Evolutionary conservation across 2,797 vertebrate species (phyloP), one percentile per base, ranked within the genome.

Genomic region (Paratrypauchen microcephalus): DNA sequence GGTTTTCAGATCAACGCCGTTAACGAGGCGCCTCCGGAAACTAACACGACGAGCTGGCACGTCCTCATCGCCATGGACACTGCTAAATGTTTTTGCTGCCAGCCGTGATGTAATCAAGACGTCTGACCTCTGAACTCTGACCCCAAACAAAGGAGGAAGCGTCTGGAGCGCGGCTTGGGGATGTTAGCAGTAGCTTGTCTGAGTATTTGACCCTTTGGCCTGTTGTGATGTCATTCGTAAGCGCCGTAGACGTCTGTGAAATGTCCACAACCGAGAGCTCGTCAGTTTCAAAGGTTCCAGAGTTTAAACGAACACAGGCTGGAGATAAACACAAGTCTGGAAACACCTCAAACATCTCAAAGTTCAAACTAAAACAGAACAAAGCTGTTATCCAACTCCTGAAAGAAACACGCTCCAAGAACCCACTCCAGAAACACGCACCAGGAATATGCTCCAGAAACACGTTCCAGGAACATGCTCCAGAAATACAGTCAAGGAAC

Each of bases 11-110:
- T 56, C 11, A 1, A 55, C 2, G 48, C 86, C 4, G 0, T 39
- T 39, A 11, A 39, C 8, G 77, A 86, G 81, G 39, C 66, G 80
- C 78, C 1, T 77, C 87, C 76, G 75, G 81, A 81, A 77, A 78
- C 83, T 2, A n/a, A 71, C 62, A 28, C 21, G 6, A 28, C 59
- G 32, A 69, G 47, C 69, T 61, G 69, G 70, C 66, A 65, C 2
- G 39, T 65, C 74, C 41, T 54, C 1, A 26, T 86, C 60, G 9
- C 85, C 75, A 73, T 77, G 78, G 82, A 68, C 69, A 86, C 71
- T 0, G 54, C 67, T 67, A 83, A 85, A 83, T 85, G 85, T 84
- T 87, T 54, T 70, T 12, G 65, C 71, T 52, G 45, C 61, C 23
- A 0, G 0, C 62, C 19, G 65, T 86, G 83, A 84, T 71, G 73